Conservation (phyloP, 2,888 invertebrate genomes). For the Limnephilus rhombicus region DNA sequence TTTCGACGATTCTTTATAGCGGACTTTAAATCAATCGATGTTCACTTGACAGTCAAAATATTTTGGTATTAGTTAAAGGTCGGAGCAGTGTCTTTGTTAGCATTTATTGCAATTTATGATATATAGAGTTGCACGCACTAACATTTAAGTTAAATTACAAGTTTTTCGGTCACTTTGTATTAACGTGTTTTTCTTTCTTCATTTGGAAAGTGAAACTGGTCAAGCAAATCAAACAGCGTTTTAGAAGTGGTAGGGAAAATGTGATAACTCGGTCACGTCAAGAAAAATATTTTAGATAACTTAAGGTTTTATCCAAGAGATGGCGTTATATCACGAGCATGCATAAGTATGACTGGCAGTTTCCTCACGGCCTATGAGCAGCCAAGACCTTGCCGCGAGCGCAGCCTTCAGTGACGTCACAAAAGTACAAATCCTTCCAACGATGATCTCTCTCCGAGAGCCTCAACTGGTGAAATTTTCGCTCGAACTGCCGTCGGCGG, state of each 20-base stretch:
- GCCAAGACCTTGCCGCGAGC: conserved; percentile 63
- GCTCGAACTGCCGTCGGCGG: conserved; percentile 14
- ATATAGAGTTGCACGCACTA: background rate
- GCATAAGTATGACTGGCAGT: conserved; percentile 18
- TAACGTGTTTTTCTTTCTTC: background rate
- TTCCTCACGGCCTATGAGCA: conserved; percentile 20
- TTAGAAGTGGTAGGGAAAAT: background rate
- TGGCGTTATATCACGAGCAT: conserved; percentile 9
- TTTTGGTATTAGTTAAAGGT: background rate
- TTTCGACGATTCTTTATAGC: background rate
- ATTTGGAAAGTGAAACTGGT: background rate
- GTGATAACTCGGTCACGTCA: background rate
- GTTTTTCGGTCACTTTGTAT: background rate
- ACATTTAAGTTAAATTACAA: background rate
- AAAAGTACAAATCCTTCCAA: conserved; percentile 41
- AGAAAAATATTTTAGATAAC: background rate
- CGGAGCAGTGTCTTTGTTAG: background rate
- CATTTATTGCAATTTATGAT: background rate
- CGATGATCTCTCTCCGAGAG: conserved; percentile 32
- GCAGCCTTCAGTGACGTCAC: conserved; percentile 19
- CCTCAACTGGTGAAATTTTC: conserved; percentile 35
- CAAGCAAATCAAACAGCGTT: background rate
- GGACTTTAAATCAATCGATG: too few relatives aligned
- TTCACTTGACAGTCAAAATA: background rate
- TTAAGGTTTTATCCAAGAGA: background rate